phyloP scores from a whole-genome alignment of 2,888 invertebrate genomes.

The Endotricha flammealis region DNA sequence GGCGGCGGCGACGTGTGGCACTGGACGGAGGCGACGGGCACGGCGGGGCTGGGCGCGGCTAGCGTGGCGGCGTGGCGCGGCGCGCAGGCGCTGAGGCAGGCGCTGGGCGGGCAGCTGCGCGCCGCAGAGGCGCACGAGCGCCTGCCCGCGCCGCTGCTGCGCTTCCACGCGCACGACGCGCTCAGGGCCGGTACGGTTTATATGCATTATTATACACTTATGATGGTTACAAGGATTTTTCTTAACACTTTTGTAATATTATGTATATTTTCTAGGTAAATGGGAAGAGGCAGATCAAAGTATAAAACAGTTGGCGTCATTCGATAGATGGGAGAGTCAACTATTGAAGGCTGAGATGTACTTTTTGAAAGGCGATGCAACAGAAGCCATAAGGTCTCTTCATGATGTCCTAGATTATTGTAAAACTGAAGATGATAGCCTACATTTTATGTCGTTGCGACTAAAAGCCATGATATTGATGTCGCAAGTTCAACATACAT shows the following conservation, averaged over 20 bases:
- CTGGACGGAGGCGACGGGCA: slow-evolving; percentile 37
- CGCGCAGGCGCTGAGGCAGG: slow-evolving; percentile 38
- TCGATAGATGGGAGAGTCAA: slow-evolving; percentile 83
- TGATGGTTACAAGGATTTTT: no score
- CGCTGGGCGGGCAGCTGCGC: slow-evolving; percentile 36
- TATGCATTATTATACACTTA: background rate
- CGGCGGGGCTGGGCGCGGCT: slow-evolving; percentile 32
- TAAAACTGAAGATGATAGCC: slow-evolving; percentile 68
- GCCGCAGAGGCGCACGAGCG: slow-evolving; percentile 25
- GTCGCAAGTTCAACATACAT: slow-evolving; percentile 81
- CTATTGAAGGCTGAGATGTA: slow-evolving; percentile 76
- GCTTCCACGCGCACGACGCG: slow-evolving; percentile 23
- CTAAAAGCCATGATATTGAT: slow-evolving; percentile 84
- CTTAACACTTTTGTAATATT: no score
- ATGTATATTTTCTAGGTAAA: slow-evolving; percentile 71
- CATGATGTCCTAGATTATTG: slow-evolving; percentile 74
- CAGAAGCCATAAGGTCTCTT: slow-evolving; percentile 63
- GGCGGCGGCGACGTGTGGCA: slow-evolving; percentile 45
- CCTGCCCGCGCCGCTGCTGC: slow-evolving; percentile 28
- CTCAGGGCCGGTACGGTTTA: slow-evolving; percentile 16
- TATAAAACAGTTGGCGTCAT: slow-evolving; percentile 82
- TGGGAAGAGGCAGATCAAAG: slow-evolving; percentile 84
- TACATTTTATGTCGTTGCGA: slow-evolving; percentile 74
- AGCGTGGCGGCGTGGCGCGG: slow-evolving; percentile 58
- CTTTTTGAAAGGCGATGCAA: slow-evolving; percentile 72